Conservation (phyloP, 2,888 invertebrate genomes). For the Cancer borealis region DNA sequence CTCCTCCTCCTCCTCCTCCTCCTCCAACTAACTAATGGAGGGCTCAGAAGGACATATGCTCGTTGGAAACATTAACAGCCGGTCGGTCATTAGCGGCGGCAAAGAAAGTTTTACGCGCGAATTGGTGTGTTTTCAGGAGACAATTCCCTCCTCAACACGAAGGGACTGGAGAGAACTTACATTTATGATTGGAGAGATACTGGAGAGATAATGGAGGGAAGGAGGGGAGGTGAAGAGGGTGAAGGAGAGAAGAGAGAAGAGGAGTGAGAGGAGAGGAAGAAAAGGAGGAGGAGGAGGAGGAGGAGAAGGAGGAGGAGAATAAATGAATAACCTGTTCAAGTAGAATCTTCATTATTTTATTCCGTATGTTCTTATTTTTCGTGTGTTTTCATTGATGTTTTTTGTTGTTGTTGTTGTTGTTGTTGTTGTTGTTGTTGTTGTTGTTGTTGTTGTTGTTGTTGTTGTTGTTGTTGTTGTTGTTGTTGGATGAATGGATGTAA, state of each 20-base stretch:
- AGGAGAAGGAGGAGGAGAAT: constrained; percentile 28
- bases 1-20: constrained; percentile 34
- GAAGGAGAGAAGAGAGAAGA: background rate
- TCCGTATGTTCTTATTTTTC: background rate
- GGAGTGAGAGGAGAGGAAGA: background rate
- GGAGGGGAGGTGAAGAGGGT: background rate
- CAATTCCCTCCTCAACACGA: constrained; percentile 34
- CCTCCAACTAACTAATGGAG: constrained; percentile 48
- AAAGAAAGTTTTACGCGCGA: constrained; percentile 52
- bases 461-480: background rate
- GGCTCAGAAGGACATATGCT: constrained; percentile 51
- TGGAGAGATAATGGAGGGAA: background rate
- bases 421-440: background rate
- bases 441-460: background rate
- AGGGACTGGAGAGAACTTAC: constrained; percentile 4
- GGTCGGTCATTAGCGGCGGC: constrained; percentile 55
- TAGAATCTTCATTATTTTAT: background rate
- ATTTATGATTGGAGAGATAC: constrained; percentile 35
- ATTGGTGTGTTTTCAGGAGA: constrained; percentile 52
- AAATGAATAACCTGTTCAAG: background rate
- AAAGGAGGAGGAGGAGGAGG: constrained; percentile 4
- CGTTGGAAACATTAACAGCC: constrained; percentile 61
- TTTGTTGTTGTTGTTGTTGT: no score
- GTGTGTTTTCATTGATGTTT: background rate
- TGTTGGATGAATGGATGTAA: background rate